Conservation (phyloP, 2,113 vertebrate genomes). For the Phycodurus eques region DNA sequence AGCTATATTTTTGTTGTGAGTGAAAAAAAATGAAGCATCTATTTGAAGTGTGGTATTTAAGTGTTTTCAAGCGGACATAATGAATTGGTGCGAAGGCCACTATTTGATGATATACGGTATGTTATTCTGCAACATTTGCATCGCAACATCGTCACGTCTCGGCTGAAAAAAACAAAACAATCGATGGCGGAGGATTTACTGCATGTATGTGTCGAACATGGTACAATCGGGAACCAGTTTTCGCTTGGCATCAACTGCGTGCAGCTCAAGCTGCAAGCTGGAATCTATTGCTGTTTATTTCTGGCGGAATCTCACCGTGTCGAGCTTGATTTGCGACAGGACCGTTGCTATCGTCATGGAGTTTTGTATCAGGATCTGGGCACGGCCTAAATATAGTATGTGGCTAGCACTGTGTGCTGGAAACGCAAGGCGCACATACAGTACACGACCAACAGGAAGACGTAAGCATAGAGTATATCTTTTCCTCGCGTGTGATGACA, state of each 20-base stretch:
- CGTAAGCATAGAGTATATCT: constrained; percentile 18
- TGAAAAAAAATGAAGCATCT: neutral
- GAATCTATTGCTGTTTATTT: constrained; percentile 28
- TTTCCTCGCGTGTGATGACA: constrained; percentile 14
- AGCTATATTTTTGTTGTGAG: neutral
- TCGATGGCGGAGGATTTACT: neutral
- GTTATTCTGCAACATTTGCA: neutral
- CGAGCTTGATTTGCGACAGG: constrained; percentile 40
- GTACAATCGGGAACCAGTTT: constrained; percentile 18
- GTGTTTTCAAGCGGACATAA: neutral
- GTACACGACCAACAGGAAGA: constrained; percentile 13
- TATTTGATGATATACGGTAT: neutral
- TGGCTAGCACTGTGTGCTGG: constrained; percentile 9
- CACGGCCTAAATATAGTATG: constrained; percentile 8
- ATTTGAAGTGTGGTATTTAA: neutral
- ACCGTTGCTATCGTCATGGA: constrained; percentile 29
- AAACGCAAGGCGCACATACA: constrained; percentile 14
- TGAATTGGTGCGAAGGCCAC: neutral
- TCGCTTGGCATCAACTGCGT: constrained; percentile 28
- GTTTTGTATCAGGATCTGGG: constrained; percentile 50
- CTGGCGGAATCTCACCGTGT: constrained; percentile 18
- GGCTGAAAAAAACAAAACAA: neutral
- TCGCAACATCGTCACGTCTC: neutral
- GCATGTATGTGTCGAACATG: constrained; percentile 7
- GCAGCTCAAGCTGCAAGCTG: constrained; percentile 30